Evolutionary conservation across 2,113 vertebrate genomes (phyloP), one percentile per base, ranked within the genome.

Genomic region (Symphodus melops): DNA sequence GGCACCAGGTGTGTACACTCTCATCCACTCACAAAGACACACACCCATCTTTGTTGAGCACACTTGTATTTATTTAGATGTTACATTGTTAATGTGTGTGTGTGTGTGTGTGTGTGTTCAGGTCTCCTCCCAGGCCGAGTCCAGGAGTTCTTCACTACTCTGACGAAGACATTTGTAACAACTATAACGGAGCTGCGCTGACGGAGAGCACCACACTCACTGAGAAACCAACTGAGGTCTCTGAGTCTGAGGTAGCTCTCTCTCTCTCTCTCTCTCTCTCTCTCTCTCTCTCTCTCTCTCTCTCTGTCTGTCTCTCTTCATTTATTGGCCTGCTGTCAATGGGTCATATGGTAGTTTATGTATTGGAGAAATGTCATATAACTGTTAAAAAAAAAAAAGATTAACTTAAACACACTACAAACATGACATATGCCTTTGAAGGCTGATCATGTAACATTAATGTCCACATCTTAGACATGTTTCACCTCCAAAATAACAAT

Each of bases 81-180:
- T 49, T 51, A 1, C 5, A 46, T 48, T 46, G 36, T 72, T 16
- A n/a, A 17, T 33, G 13, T 71, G n/a, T 56, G 25, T 37, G 59
- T 67, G 42, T 33, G 13, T 71, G n/a, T 56, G 25, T 37, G 59
- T 67, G 42, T 74, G 33, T 61, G 52, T 77, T 59, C 67, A 99
- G 97, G 89, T 98, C 97, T 73, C 97, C 97, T 9, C 97, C 97
- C 33, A 95, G 97, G 25, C 97, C 97, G 8, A 99, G 97, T 88
- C 97, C 97, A 0, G 97, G 97, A 0, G 97, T 95, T 3, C 95
- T 99, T 69, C 97, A 94, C 92, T 99, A 99, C 90, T 98, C 97
- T 0, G 97, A 99, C 0, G 97, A 99, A 77, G 97, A 99, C 77
- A 94, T 99, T 85, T 96, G 97, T 69, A 96, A 93, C 93, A 98